These are phyloP conservation scores for Carabus problematicus DNA, from an alignment of 2,888 invertebrate species.

Conservation along the genomic window DNA sequence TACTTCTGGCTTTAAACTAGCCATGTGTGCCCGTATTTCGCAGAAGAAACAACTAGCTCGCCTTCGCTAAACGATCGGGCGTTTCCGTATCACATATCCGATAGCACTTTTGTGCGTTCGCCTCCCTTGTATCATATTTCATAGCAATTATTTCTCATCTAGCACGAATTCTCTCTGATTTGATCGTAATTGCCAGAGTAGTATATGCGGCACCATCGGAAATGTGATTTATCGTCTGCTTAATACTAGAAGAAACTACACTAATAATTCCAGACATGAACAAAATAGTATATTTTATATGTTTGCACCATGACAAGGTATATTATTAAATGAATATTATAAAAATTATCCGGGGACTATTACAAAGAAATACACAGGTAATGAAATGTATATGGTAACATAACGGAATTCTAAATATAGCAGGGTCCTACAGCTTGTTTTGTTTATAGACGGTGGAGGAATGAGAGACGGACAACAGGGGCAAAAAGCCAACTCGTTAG, in stretches of 20 bases:
- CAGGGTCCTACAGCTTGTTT: background rate
- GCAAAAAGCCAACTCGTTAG: conserved; percentile 16
- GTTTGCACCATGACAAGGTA: no score
- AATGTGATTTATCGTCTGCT: no score
- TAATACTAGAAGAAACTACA: no score
- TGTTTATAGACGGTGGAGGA: conserved; percentile 23
- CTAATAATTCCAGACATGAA: no score
- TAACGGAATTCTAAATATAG: no score
- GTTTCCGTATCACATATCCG: conserved; percentile 48
- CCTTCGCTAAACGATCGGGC: conserved; percentile 47
- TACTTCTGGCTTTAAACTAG: conserved; percentile 2
- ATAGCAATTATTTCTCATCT: conserved; percentile 46
- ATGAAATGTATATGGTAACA: no score
- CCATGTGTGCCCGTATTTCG: background rate
- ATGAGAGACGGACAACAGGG: conserved; percentile 12
- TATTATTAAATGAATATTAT: no score
- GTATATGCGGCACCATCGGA: no score
- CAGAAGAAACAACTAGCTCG: conserved; percentile 33
- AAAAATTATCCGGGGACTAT: no score
- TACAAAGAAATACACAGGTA: no score
- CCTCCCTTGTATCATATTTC: conserved; percentile 45
- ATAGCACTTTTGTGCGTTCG: conserved; percentile 47
- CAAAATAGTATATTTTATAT: no score
- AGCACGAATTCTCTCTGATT: conserved; percentile 44
- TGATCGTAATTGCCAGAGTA: conserved; percentile 24